phyloP scores from a whole-genome alignment of 2,113 vertebrate species.

The Tympanuchus pallidicinctus region DNA sequence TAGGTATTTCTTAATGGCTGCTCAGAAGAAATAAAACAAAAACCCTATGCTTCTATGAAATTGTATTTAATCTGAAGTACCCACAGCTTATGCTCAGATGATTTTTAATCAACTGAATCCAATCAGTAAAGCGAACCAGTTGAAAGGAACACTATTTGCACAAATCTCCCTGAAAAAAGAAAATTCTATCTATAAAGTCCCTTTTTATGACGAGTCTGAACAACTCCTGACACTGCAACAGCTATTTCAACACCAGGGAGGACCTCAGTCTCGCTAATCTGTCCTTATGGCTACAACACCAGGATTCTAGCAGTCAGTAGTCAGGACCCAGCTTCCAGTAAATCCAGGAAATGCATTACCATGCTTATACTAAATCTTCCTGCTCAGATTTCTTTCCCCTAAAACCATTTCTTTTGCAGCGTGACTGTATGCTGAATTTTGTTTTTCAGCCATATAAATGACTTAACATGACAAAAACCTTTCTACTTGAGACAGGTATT shows the following conservation, averaged over 20 bases:
- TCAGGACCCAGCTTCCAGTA: slow-evolving; percentile 1
- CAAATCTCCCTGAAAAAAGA: neutral
- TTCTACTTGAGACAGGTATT: neutral
- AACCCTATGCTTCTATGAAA: neutral
- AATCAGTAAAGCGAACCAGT: neutral
- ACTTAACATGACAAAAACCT: slow-evolving; percentile 40
- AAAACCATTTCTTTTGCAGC: slow-evolving; percentile 41
- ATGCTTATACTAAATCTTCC: slow-evolving; percentile 38
- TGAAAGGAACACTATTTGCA: slow-evolving; percentile 22
- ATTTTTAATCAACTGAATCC: neutral
- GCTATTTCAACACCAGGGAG: slow-evolving; percentile 40
- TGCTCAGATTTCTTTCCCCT: slow-evolving; percentile 56
- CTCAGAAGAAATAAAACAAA: slow-evolving; percentile 14
- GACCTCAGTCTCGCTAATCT: slow-evolving; percentile 50
- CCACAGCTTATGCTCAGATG: neutral
- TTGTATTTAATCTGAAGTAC: neutral
- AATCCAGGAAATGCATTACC: slow-evolving; percentile 18
- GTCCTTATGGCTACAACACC: slow-evolving; percentile 2
- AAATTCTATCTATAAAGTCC: slow-evolving; percentile 7
- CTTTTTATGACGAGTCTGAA: slow-evolving; percentile 25
- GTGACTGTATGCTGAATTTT: slow-evolving; percentile 50
- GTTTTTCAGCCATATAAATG: slow-evolving; percentile 61
- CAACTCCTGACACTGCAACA: slow-evolving; percentile 14
- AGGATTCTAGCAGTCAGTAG: slow-evolving; percentile 8
- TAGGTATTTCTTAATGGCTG: neutral